Evolutionary conservation across 2,888 invertebrate genomes (phyloP).

Genomic region (Dolichopus griseipennis): DNA sequence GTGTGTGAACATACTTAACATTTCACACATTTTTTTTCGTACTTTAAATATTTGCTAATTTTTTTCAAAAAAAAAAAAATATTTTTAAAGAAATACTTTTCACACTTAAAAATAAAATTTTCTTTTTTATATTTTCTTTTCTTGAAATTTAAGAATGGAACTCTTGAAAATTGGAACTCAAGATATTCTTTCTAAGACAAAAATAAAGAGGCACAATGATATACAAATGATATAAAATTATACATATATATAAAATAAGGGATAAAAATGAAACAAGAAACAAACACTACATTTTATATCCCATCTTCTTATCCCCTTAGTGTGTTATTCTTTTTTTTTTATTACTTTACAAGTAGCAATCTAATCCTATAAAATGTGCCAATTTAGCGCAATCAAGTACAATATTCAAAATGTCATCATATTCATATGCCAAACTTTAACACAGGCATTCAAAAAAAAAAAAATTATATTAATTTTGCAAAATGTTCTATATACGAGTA

Average conservation of each 20-base stretch:
- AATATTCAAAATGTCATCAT: conserved; percentile 17
- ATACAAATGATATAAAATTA: too few species aligned
- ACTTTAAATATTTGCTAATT: too few species aligned
- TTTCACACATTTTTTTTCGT: too few species aligned
- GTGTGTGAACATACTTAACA: too few species aligned
- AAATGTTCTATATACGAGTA: not conserved
- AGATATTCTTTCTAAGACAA: too few species aligned
- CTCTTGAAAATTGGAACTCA: not conserved
- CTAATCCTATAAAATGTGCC: conserved; percentile 19
- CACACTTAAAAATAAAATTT: not conserved
- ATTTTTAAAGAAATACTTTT: not conserved
- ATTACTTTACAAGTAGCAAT: conserved; percentile 9
- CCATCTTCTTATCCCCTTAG: too few species aligned
- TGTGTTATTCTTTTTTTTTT: too few species aligned
- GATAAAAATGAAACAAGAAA: too few species aligned
- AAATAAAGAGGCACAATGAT: too few species aligned
- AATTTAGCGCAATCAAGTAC: conserved; percentile 19
- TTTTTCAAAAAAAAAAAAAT: not conserved
- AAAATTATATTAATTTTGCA: not conserved
- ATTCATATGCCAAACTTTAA: conserved; percentile 15
- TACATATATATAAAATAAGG: too few species aligned
- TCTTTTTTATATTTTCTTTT: not conserved
- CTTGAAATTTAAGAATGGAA: not conserved
- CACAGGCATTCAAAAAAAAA: not conserved
- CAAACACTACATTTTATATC: too few species aligned